Conservation (phyloP, 2,797 vertebrate genomes). For the Eremophila alpestris region DNA sequence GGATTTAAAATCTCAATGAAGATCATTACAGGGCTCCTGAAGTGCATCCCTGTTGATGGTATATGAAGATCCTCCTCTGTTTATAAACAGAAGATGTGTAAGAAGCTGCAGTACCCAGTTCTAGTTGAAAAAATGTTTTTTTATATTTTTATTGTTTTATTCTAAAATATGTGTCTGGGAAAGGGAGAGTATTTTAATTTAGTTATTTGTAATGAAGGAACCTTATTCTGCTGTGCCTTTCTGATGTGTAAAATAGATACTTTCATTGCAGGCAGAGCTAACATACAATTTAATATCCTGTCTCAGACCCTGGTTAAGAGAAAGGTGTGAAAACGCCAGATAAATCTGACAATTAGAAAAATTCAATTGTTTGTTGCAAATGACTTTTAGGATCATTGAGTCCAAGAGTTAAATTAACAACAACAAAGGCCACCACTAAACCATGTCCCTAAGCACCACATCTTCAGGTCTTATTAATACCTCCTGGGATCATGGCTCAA, state of each 20-base stretch:
- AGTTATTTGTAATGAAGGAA: background rate
- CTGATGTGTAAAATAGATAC: background rate
- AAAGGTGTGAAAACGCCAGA: background rate
- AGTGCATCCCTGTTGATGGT: background rate
- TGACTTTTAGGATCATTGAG: background rate
- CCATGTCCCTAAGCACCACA: background rate
- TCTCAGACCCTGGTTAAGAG: background rate
- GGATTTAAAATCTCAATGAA: background rate
- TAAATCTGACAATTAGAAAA: background rate
- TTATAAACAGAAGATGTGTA: background rate
- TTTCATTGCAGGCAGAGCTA: background rate
- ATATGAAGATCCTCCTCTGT: background rate
- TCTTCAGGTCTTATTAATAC: background rate
- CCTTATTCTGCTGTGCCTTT: background rate
- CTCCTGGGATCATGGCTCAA: background rate
- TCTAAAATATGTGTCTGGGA: background rate
- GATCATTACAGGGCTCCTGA: background rate
- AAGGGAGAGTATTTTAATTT: background rate
- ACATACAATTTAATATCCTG: background rate
- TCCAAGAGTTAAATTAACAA: background rate
- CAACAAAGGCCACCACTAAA: background rate
- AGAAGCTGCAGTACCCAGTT: background rate
- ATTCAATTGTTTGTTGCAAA: background rate
- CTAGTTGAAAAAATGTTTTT: background rate
- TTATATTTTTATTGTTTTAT: background rate